These are phyloP conservation scores for Zygogramma bicolorata DNA, from an alignment of 2,888 invertebrate species.

Conservation along the genomic window DNA sequence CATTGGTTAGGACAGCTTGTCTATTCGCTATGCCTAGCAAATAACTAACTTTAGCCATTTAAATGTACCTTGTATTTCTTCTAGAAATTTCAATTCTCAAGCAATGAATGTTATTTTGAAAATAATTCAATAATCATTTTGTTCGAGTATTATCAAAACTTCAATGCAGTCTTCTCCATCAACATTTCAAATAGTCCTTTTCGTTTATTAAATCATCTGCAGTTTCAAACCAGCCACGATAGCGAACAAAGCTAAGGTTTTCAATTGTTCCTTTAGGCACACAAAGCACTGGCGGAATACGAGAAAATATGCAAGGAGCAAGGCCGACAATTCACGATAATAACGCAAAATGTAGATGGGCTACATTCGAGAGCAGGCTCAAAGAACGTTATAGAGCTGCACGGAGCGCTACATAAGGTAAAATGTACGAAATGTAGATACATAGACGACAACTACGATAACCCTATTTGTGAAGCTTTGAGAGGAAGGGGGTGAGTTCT, in stretches of 20 bases:
- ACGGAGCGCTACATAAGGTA: conserved; percentile 86
- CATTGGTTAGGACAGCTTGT: too few relatives aligned
- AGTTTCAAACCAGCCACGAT: too few relatives aligned
- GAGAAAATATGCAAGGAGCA: conserved; percentile 75
- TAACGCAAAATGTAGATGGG: conserved; percentile 97
- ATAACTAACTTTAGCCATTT: too few relatives aligned
- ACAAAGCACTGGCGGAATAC: conserved; percentile 79
- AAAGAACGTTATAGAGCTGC: conserved; percentile 84
- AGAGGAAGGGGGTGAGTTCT: conserved; percentile 71
- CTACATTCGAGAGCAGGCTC: conserved; percentile 93
- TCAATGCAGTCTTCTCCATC: too few relatives aligned
- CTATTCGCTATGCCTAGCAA: too few relatives aligned
- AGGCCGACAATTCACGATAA: conserved; percentile 78
- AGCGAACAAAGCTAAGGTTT: background rate
- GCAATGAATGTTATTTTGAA: too few relatives aligned
- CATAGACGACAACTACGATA: conserved; percentile 75
- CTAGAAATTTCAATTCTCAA: too few relatives aligned
- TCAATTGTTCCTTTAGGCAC: conserved; percentile 68
- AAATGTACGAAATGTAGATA: conserved; percentile 79
- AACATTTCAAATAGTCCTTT: too few relatives aligned
- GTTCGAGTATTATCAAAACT: too few relatives aligned
- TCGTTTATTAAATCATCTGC: too few relatives aligned
- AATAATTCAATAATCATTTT: too few relatives aligned
- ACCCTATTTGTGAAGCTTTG: conserved; percentile 84
- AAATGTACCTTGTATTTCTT: too few relatives aligned